Evolutionary conservation across 2,113 vertebrate genomes (phyloP), one percentile per base, ranked within the genome.

Genomic region (Cavia porcellus): DNA sequence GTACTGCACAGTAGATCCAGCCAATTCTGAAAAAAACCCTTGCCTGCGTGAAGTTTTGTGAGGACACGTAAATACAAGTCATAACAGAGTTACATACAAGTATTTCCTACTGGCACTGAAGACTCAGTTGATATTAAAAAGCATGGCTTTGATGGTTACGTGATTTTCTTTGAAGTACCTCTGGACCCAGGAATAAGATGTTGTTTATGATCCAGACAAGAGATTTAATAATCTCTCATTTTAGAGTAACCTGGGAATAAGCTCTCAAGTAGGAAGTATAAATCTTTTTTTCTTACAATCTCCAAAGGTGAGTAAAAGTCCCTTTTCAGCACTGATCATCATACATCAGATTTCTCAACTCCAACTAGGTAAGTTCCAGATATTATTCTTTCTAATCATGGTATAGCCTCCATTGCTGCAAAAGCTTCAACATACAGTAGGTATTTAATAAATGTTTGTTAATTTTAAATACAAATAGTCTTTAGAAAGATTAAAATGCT

Each of bases 231-330:
- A 59, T 2, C 47, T 82, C 2, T 12, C 68, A 82, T 90, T 13
- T 94, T 83, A 3, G 90, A 72, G 79, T 57, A 92, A 68, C 19
- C 30, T 86, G 86, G 22, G n/a, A 92, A 70, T 94, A 52, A 91
- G 11, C 32, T 83, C 90, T 74, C 35, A 96, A 75, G 42, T 50
- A n/a, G 93, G 20, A 93, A 9, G 24, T 32, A 79, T 9, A 42
- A 74, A 66, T 91, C 7, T 61, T 47, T 20, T 66, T 66, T 88
- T 32, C 14, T 35, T 80, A 93, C 92, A 94, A 70, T 90, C 52
- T n/a, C 64, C 2, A 85, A 24, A 50, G 82, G 5, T 66, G 59
- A 94, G 83, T 77, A 80, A 92, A 95, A 80, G 4, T 90, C 47
- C 25, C 50, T 28, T 96, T 64, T 91, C 38, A 85, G 22, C 81